phyloP scores from a whole-genome alignment of 2,888 invertebrate genomes.

The Gonocerus acuteangulatus region DNA sequence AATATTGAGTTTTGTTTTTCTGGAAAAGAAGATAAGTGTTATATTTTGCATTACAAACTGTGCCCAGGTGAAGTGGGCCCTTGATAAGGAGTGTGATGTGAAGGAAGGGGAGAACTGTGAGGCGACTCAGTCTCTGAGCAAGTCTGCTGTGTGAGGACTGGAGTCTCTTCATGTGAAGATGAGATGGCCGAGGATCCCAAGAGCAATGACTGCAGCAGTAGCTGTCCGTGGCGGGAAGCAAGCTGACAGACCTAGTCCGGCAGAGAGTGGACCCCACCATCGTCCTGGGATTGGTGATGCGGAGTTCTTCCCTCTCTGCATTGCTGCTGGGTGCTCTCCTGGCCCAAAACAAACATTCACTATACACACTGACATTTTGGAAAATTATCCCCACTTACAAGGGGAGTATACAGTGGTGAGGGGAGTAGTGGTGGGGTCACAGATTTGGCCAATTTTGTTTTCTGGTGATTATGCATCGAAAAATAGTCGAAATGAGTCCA shows the following conservation, averaged over 20 bases:
- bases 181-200: conserved; percentile 43
- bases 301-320: conserved; percentile 52
- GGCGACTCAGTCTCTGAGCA: conserved; percentile 32
- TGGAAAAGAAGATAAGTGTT: too few species aligned
- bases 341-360: conserved; percentile 22
- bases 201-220: conserved; percentile 44
- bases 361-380: background rate
- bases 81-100: background rate
- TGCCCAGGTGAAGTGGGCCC: background rate
- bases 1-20: too few species aligned
- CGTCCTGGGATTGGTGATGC: conserved; percentile 48
- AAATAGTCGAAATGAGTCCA: too few species aligned
- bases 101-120: background rate
- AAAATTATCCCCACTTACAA: background rate
- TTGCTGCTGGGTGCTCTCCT: conserved; percentile 47
- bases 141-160: conserved; percentile 11
- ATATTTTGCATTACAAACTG: background rate
- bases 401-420: background rate
- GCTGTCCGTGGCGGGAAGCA: conserved; percentile 46
- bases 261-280: conserved; percentile 48
- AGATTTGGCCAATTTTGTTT: background rate
- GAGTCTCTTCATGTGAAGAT: conserved; percentile 37
- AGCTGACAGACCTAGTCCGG: conserved; percentile 47
- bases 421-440: too few species aligned
- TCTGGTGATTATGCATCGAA: too few species aligned